A percentile compares a stretch with the other conserved stretches of the same genome.
These are phyloP conservation scores for Anniella stebbinsi DNA, from an alignment of 2,797 vertebrate genomes.

Conservation along the genomic window DNA sequence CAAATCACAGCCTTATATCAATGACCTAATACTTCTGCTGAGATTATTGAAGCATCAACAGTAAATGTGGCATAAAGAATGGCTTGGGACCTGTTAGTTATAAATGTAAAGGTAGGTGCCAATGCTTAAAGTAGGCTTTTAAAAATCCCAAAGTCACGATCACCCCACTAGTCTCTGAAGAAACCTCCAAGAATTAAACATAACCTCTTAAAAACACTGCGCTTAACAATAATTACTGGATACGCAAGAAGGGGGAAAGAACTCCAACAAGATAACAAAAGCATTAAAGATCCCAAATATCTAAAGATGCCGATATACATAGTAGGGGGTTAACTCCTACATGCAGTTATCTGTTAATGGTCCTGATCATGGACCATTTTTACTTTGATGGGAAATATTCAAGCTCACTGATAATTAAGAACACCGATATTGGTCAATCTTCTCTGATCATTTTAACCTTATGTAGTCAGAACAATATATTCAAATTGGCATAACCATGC, in stretches of 20 bases:
- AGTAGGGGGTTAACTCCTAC: not conserved
- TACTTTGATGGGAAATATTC: not conserved
- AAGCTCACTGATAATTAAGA: not conserved
- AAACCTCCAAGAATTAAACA: not conserved
- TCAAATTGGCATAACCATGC: not conserved
- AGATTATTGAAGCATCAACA: not conserved
- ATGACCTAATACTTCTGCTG: not conserved
- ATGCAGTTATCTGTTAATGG: not conserved
- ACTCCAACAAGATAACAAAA: not conserved
- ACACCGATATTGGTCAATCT: not conserved
- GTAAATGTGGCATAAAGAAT: not conserved
- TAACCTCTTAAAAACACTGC: not conserved
- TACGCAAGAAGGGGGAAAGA: not conserved
- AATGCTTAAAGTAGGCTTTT: conserved; percentile 15
- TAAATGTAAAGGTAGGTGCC: not conserved
- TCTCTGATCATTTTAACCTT: not conserved
- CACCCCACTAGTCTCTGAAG: not conserved
- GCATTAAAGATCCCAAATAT: not conserved
- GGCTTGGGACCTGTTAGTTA: not conserved
- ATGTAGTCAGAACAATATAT: not conserved
- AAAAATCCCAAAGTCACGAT: conserved; percentile 6
- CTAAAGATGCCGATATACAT: not conserved
- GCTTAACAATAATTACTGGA: not conserved
- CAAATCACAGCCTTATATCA: not conserved
- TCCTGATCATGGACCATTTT: not conserved